Conservation (phyloP, 2,888 invertebrate genomes). For the Pyrochroa serraticornis region DNA sequence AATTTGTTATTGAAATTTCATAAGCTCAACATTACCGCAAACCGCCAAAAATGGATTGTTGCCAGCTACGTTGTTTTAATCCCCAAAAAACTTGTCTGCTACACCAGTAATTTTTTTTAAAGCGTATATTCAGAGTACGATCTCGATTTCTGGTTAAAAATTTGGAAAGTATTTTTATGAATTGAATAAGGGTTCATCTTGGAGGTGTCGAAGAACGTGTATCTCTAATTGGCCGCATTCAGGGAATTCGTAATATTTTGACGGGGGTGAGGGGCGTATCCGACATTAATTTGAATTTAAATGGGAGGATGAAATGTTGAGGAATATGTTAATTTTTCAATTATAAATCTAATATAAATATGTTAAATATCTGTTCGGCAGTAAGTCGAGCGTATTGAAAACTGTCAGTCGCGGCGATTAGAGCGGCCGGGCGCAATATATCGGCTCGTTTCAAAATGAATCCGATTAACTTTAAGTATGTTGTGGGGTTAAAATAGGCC, state of each 20-base stretch:
- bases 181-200: too few relatives aligned
- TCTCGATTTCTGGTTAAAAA: too few relatives aligned
- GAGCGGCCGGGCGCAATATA: slow-evolving; percentile 48
- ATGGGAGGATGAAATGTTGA: slow-evolving; percentile 29
- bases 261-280: slow-evolving; percentile 16
- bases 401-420: slow-evolving; percentile 51
- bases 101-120: too few relatives aligned
- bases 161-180: background rate
- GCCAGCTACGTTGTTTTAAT: too few relatives aligned
- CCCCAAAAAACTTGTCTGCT: too few relatives aligned
- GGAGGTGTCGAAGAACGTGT: background rate
- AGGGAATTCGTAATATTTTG: slow-evolving; percentile 23
- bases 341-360: slow-evolving; percentile 53
- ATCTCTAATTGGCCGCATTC: slow-evolving; percentile 4
- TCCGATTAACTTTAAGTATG: slow-evolving; percentile 59
- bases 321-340: slow-evolving; percentile 53
- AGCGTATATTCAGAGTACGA: too few relatives aligned
- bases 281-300: slow-evolving; percentile 28
- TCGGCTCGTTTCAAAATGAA: slow-evolving; percentile 55
- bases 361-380: slow-evolving; percentile 49
- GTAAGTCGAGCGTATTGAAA: slow-evolving; percentile 48
- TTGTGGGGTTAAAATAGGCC: slow-evolving; percentile 57
- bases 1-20: too few relatives aligned
- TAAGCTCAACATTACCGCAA: too few relatives aligned
- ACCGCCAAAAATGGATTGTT: too few relatives aligned